A percentile compares a stretch with the other conserved stretches of the same genome.
phyloP scores from a whole-genome alignment of 1,140 invertebrate genomes.

The Drosophila navojoa region DNA sequence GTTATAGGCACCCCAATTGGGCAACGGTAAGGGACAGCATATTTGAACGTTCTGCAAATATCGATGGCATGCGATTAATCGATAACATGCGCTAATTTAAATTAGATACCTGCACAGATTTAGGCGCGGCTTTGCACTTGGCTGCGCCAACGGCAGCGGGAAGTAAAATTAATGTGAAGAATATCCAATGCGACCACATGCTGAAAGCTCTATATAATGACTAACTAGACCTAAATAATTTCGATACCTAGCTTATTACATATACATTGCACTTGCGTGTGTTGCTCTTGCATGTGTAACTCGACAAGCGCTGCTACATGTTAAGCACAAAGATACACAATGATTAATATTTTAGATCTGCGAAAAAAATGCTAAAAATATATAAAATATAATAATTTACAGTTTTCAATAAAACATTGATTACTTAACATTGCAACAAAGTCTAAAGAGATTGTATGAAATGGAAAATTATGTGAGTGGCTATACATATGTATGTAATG shows the following conservation, averaged over 20 bases:
- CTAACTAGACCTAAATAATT: not conserved
- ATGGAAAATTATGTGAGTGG: too few species aligned
- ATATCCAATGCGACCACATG: slow-evolving; percentile 39
- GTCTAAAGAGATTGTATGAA: too few species aligned
- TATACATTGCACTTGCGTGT: not conserved
- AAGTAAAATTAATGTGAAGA: not conserved
- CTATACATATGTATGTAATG: too few species aligned
- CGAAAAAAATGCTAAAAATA: too few species aligned
- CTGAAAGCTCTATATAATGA: not conserved
- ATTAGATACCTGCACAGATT: slow-evolving; percentile 55
- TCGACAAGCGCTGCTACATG: slow-evolving; percentile 18
- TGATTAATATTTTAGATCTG: not conserved
- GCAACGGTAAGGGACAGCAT: slow-evolving; percentile 64
- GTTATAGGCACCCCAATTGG: slow-evolving; percentile 65
- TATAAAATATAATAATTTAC: too few species aligned
- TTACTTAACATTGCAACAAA: slow-evolving; percentile 14
- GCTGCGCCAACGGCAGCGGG: slow-evolving; percentile 7
- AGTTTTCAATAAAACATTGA: slow-evolving; percentile 9
- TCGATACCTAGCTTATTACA: not conserved
- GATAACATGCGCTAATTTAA: not conserved
- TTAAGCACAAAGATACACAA: slow-evolving; percentile 10
- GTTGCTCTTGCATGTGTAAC: not conserved
- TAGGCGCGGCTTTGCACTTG: slow-evolving; percentile 64
- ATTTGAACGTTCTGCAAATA: slow-evolving; percentile 51
- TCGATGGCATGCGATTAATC: not conserved